Conservation (phyloP, 2,113 vertebrate species). For the Guaruba guarouba region DNA sequence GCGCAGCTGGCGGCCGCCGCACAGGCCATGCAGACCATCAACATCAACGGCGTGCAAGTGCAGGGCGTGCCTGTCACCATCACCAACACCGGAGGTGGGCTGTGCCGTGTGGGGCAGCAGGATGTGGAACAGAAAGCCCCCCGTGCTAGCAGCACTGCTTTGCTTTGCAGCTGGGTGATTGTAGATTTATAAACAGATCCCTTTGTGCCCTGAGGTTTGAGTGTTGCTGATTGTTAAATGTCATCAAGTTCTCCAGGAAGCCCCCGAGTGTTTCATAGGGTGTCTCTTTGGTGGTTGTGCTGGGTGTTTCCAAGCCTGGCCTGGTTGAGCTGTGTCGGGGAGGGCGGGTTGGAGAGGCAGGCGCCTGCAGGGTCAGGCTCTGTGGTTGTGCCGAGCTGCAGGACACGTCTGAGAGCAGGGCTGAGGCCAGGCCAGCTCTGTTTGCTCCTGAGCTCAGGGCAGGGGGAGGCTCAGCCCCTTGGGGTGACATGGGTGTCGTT, state of each 20-base stretch:
- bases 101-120: not conserved
- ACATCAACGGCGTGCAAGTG: constrained; percentile 94
- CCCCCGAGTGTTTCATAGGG: accelerated
- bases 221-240: not conserved
- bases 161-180: not conserved
- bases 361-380: not conserved
- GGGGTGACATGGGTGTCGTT: not conserved
- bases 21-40: constrained; percentile 95
- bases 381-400: not conserved
- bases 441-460: not conserved
- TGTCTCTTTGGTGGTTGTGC: not conserved
- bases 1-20: constrained; percentile 85
- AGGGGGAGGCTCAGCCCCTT: not conserved
- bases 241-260: not conserved
- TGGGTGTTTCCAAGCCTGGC: not conserved
- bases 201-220: not conserved
- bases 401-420: not conserved
- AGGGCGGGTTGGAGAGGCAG: not conserved
- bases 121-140: not conserved
- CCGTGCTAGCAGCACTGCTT: not conserved
- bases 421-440: not conserved
- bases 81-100: constrained; percentile 88
- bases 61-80: constrained; percentile 96
- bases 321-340: not conserved
- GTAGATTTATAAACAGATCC: not conserved